Base-by-base conservation (phyloP, 2,113 vertebrate genomes). In the Illadopsis cleaveri region DNA sequence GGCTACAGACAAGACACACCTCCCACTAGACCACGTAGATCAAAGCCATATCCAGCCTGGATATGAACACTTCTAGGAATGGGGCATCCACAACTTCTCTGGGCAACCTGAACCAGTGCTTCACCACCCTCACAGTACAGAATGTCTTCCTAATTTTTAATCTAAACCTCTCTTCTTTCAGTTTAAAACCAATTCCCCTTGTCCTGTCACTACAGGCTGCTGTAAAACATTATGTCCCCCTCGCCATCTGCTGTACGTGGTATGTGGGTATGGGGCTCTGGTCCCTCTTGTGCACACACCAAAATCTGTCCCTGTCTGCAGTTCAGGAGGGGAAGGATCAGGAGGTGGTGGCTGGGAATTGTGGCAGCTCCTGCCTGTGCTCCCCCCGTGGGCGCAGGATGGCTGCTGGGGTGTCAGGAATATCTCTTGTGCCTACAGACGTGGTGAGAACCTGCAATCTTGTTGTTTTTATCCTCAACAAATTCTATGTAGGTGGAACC, bases 401-500 rank as follows among this genome's bases (percentile, higher is more conserved):
- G 60, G 60, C 51, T 78, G 68, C 72, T 38, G 53, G 60, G 22
- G 69, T 75, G 77, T 86, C n/a, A 62, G 91, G 77, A 94, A 76
- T 15, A 42, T 13, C 22, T 69, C 77, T 68, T 51, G 61, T 94
- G 83, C 77, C 69, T 79, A 58, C 40, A 79, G 68, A 53, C 12
- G 0, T 68, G 57, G 83, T 78, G 83, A 94, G 77, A 96, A 91
- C 75, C 61, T 95, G 91, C 83, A 83, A 65, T 92, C 83, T 93
- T 93, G 51, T 89, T 96, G 89, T 83, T 61, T 94, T 94, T 89
- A 72, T 86, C 91, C 80, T 69, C 86, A 54, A 84, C 77, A 93
- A 96, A 84, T 89, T 84, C 66, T 53, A 75, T 91, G 95, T 96
- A 93, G 96, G 95, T 89, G 95, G 95, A 95, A 85, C 89, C 93